phyloP scores from a whole-genome alignment of 2,797 vertebrate species.

The Emydoidea blandingii region DNA sequence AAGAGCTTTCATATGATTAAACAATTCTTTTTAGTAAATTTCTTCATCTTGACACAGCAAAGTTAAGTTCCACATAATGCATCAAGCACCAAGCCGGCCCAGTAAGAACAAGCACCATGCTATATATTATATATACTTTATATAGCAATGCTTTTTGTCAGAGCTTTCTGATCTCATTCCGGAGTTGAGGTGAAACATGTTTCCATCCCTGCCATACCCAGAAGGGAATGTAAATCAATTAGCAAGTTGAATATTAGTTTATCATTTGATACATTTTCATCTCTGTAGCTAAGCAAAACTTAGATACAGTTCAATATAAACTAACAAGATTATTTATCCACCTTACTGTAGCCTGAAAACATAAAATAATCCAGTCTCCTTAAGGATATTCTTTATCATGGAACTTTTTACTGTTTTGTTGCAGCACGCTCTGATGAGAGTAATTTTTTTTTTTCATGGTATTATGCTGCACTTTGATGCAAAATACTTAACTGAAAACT shows the following conservation, averaged over 20 bases:
- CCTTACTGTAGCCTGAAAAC: background rate
- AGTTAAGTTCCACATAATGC: background rate
- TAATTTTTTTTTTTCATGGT: background rate
- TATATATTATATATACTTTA: rapidly evolving
- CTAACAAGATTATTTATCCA: background rate
- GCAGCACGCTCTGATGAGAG: background rate
- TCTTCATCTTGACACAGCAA: background rate
- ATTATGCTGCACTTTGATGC: background rate
- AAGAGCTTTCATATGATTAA: background rate
- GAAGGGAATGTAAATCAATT: background rate
- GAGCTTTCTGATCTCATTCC: background rate
- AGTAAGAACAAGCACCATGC: background rate
- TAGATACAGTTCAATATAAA: background rate
- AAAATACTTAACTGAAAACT: background rate
- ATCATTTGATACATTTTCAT: background rate
- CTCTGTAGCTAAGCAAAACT: background rate
- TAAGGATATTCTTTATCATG: background rate
- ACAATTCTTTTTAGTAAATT: background rate
- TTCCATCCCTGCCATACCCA: background rate
- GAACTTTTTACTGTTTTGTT: background rate
- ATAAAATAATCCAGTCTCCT: background rate
- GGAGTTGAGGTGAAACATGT: background rate
- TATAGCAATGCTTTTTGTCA: background rate
- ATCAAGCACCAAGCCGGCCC: background rate
- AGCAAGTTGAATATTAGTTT: background rate